phyloP scores from a whole-genome alignment of 2,888 invertebrate species.

The Halictus ligatus region DNA sequence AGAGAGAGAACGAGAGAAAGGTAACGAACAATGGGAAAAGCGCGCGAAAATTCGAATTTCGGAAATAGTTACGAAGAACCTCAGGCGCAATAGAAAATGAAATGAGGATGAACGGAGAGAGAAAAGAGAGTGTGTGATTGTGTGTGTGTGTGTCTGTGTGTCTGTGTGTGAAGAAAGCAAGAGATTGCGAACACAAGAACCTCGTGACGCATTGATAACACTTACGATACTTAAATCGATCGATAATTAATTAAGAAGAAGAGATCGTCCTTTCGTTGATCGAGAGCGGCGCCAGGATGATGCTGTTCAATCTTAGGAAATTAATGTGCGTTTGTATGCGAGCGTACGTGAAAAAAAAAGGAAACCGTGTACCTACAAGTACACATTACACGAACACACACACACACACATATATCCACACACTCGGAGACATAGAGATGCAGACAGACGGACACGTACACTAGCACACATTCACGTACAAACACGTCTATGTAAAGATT shows the following conservation, averaged over 20 bases:
- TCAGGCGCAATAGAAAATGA: not conserved
- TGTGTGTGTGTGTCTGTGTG: not conserved
- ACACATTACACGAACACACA: slow-evolving; percentile 39
- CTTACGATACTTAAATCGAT: slow-evolving; percentile 66
- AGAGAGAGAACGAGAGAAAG: slow-evolving; percentile 17
- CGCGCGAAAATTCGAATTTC: not conserved
- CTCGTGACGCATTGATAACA: slow-evolving; percentile 61
- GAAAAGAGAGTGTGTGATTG: not conserved
- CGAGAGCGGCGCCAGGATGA: slow-evolving; percentile 65
- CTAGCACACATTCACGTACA: not conserved
- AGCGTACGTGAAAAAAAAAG: slow-evolving; percentile 43
- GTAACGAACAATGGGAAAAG: not conserved
- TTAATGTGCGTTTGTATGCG: slow-evolving; percentile 51
- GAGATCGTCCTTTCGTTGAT: slow-evolving; percentile 70
- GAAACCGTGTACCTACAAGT: slow-evolving; percentile 22
- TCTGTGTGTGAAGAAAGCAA: not conserved
- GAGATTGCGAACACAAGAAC: slow-evolving; percentile 15
- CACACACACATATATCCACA: slow-evolving; percentile 24
- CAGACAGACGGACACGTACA: slow-evolving; percentile 14
- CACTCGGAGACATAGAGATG: slow-evolving; percentile 19
- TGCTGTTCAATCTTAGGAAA: slow-evolving; percentile 42
- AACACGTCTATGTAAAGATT: slow-evolving; percentile 26
- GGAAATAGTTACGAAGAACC: slow-evolving; percentile 37
- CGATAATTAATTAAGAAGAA: slow-evolving; percentile 29
- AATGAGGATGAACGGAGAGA: slow-evolving; percentile 28